These are phyloP conservation scores for Rhincodon typus DNA, from an alignment of 2,797 vertebrate species.

Conservation along the genomic window DNA sequence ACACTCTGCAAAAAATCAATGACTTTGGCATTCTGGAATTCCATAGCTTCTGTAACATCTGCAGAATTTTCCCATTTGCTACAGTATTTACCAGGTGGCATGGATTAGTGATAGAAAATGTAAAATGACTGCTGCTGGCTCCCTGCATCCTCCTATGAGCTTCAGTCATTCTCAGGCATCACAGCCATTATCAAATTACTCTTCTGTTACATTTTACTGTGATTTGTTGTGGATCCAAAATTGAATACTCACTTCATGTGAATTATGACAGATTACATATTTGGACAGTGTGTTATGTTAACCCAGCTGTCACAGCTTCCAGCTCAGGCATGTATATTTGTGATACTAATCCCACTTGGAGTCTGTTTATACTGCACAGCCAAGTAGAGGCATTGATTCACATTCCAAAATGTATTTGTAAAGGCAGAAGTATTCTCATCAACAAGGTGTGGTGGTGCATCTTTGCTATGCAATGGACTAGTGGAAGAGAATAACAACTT, in stretches of 20 bases:
- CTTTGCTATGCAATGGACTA: neutral
- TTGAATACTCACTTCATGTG: neutral
- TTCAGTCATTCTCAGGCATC: neutral
- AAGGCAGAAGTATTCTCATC: neutral
- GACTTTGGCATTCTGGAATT: neutral
- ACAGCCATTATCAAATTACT: neutral
- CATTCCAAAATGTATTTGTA: neutral
- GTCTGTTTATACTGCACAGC: neutral
- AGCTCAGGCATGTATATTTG: neutral
- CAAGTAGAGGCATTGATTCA: neutral
- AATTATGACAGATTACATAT: neutral
- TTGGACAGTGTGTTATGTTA: neutral
- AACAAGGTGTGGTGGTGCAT: neutral
- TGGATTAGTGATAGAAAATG: neutral
- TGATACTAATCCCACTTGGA: neutral
- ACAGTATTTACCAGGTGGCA: neutral
- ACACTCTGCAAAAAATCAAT: neutral
- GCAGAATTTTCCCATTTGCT: neutral
- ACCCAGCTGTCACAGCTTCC: slow-evolving; percentile 14
- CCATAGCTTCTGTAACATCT: neutral
- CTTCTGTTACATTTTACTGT: neutral
- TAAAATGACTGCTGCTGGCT: neutral
- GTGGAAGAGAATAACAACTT: neutral
- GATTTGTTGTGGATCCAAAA: slow-evolving; percentile 6
- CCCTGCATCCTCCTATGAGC: no score